Base-by-base conservation (phyloP, 2,797 vertebrate species). In the Catamblyrhynchus diadema region DNA sequence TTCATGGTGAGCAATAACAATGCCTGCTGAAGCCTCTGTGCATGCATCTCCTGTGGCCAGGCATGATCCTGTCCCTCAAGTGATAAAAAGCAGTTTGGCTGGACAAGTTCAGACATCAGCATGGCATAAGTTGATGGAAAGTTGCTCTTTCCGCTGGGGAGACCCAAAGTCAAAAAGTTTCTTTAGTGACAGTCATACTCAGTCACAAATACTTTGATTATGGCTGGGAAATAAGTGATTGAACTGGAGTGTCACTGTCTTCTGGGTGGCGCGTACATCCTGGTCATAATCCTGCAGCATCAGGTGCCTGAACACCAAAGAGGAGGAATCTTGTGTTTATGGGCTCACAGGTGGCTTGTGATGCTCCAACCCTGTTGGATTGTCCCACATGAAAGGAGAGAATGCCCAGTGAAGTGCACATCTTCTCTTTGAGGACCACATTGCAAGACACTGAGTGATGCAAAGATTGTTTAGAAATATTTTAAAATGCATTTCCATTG, bases 201-300 rank as follows among this genome's bases (percentile, higher is more conserved):
- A n/a, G 39, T 73, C 72, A 70, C 37, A 83, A 72, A 28, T 39
- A 18, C 75, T 59, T 59, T 59, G 47, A 8, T 32, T 79, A 72
- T 75, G 64, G 24, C 54, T 57, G 47, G 42, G 79, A 77, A 91
- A 62, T 13, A 9, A 33, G 32, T 20, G 62, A 14, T 10, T 8
- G 2, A 25, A 42, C 35, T 69, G 62, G 12, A 56, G 7, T 33
- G 45, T 67, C 32, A 11, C 28, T 67, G 33, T 65, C 21, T 67
- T 64, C 20, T 47, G 77, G 28, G 50, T 57, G 51, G n/a, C 37
- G 57, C 0, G 0, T 32, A 8, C 7, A 23, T 56, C 21, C 48
- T 50, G 48, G 48, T 50, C 16, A 18, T 28, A 50, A 50, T 28
- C 48, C 53, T 19, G 41, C 24, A 71, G 44, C 67, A 79, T 33